Evolutionary conservation across 1,140 invertebrate genomes (phyloP), one percentile per base, ranked within the genome.

Genomic region (Drosophila virilis): DNA sequence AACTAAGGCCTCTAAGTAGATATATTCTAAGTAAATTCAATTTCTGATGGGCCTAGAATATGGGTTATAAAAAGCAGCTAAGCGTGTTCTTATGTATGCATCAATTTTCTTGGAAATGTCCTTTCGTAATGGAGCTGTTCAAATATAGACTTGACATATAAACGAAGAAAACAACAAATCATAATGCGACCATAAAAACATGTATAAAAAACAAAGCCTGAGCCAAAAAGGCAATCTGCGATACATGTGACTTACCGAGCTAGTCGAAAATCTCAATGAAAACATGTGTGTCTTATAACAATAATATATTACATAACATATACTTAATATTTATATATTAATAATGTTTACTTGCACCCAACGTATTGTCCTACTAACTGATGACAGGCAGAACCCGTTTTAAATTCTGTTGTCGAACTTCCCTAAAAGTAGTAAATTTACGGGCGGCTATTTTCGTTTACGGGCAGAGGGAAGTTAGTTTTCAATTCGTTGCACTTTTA

Each of bases 401-500:
- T 37, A 37, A 37, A 37, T 37, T 1, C 6, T 42, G n/a, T n/a
- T 7, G n/a, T n/a, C n/a, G 0, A 35, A 35, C 6, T 51, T 6
- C 7, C 12, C 15, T 9, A 4, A 13, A 12, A 51, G 32, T n/a
- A 13, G 4, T 28, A 28, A 48, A 32, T 28, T 28, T 50, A 28
- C 12, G 0, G 22, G 8, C 12, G 10, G 22, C 6, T 50, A 13
- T 50, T 32, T 50, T 50, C 12, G 32, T 51, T 35, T 8, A 32
- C 32, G 6, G 22, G 22, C 12, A 50, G 28, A 12, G 12, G 6
- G 8, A 50, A 15, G 12, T 13, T 51, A 51, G 32, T 51, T 51
- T 33, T 51, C 13, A 15, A 46, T 8, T 46, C 42, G 32, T 15
- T 45, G 32, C 28, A 59, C 22, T 59, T 59, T 35, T 59, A 43